phyloP scores from a whole-genome alignment of 2,888 invertebrate genomes.

The Galerucella calmariensis region DNA sequence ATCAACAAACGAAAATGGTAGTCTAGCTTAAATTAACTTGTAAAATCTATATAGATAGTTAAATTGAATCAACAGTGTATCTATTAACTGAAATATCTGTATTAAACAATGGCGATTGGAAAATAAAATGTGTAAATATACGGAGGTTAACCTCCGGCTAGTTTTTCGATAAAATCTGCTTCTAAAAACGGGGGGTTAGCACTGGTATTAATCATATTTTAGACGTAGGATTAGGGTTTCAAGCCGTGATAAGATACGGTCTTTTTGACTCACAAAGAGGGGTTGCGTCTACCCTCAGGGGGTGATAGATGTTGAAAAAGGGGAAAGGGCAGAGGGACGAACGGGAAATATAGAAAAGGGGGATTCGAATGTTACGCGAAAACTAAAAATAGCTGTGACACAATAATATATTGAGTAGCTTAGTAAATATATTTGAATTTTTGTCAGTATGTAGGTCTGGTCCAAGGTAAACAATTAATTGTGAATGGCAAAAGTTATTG shows the following conservation, averaged over 20 bases:
- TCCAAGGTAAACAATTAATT: no score
- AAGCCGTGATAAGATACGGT: slow-evolving; percentile 57
- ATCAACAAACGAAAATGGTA: not conserved
- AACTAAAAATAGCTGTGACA: slow-evolving; percentile 2
- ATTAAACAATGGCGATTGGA: slow-evolving; percentile 17
- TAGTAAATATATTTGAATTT: no score
- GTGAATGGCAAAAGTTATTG: no score
- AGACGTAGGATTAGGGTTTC: slow-evolving; percentile 58
- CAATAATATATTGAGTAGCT: not conserved
- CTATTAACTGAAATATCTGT: slow-evolving; percentile 5
- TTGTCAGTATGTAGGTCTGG: no score
- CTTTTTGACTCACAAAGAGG: slow-evolving; percentile 48
- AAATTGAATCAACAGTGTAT: slow-evolving; percentile 5
- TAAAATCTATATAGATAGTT: not conserved
- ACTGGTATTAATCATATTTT: slow-evolving; percentile 60
- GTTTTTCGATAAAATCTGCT: slow-evolving; percentile 40
- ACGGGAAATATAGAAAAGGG: slow-evolving; percentile 11
- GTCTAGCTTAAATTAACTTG: no score
- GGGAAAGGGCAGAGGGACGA: slow-evolving; percentile 35
- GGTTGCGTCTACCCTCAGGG: slow-evolving; percentile 34
- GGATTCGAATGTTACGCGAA: slow-evolving; percentile 11
- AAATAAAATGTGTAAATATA: slow-evolving; percentile 39
- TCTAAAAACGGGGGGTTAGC: slow-evolving; percentile 49
- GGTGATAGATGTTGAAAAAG: slow-evolving; percentile 43
- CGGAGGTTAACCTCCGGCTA: slow-evolving; percentile 40